phyloP scores from a whole-genome alignment of 2,888 invertebrate genomes.

The Cephus runcator region DNA sequence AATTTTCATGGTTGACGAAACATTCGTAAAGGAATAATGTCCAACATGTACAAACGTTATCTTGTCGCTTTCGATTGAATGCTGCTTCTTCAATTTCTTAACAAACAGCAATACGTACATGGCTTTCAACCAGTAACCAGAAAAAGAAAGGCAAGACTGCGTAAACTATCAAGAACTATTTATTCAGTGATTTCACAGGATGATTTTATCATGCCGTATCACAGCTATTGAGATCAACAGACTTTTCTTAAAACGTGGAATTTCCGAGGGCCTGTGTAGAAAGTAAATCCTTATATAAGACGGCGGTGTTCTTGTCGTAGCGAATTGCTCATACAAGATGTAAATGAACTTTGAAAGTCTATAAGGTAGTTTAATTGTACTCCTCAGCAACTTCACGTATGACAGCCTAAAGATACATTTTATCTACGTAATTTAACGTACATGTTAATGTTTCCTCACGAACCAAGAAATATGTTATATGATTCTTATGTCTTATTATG shows the following conservation, averaged over 20 bases:
- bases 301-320: neutral
- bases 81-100: neutral
- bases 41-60: neutral
- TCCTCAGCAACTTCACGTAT: no score
- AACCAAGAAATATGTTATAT: neutral
- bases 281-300: neutral
- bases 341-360: no score
- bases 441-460: neutral
- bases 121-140: neutral
- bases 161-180: neutral
- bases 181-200: neutral
- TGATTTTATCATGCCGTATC: neutral
- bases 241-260: neutral
- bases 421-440: no score
- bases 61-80: neutral
- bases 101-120: neutral
- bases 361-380: no score
- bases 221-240: neutral
- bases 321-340: neutral
- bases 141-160: neutral
- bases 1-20: neutral
- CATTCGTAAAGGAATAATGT: neutral
- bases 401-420: no score
- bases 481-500: neutral
- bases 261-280: neutral